These are phyloP conservation scores for Brachypterus glaber DNA, from an alignment of 2,888 invertebrate species.

Conservation along the genomic window DNA sequence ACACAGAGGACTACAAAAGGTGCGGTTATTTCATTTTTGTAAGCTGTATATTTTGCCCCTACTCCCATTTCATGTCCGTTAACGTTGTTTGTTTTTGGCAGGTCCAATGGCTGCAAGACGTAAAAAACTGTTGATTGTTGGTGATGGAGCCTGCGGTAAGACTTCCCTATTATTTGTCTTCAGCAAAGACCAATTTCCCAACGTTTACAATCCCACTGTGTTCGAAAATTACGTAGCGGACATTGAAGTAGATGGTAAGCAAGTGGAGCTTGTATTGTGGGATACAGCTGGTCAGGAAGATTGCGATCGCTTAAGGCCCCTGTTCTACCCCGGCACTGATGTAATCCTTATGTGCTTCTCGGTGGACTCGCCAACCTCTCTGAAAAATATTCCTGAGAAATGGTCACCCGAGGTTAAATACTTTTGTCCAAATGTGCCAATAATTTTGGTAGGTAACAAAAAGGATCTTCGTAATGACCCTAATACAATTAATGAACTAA, in stretches of 20 bases:
- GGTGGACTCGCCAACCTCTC: slow-evolving; percentile 96
- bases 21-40: slow-evolving; percentile 20
- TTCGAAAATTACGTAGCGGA: slow-evolving; percentile 99
- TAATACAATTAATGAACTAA: slow-evolving; percentile 85
- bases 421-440: slow-evolving; percentile 98
- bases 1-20: slow-evolving; percentile 38
- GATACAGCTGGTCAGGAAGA: slow-evolving; percentile 98
- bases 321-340: slow-evolving; percentile 97
- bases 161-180: slow-evolving; percentile 98
- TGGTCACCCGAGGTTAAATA: slow-evolving; percentile 98
- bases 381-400: slow-evolving; percentile 99
- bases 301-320: slow-evolving; percentile 89
- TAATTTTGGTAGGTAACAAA: slow-evolving; percentile 98
- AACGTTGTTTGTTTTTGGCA: slow-evolving; percentile 52
- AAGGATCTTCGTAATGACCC: slow-evolving; percentile 94
- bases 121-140: slow-evolving; percentile 96
- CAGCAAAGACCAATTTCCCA: slow-evolving; percentile 99
- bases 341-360: slow-evolving; percentile 99
- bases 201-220: slow-evolving; percentile 99
- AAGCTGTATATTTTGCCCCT: slow-evolving; percentile 22
- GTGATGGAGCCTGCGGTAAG: slow-evolving; percentile 99
- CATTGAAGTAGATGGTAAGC: slow-evolving; percentile 90
- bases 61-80: slow-evolving; percentile 44
- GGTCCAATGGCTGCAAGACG: slow-evolving; percentile 91
- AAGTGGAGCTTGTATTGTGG: slow-evolving; percentile 89